Evolutionary conservation across 2,888 invertebrate genomes (phyloP), one percentile per base, ranked within the genome.

Genomic region (Tenodera sinensis): DNA sequence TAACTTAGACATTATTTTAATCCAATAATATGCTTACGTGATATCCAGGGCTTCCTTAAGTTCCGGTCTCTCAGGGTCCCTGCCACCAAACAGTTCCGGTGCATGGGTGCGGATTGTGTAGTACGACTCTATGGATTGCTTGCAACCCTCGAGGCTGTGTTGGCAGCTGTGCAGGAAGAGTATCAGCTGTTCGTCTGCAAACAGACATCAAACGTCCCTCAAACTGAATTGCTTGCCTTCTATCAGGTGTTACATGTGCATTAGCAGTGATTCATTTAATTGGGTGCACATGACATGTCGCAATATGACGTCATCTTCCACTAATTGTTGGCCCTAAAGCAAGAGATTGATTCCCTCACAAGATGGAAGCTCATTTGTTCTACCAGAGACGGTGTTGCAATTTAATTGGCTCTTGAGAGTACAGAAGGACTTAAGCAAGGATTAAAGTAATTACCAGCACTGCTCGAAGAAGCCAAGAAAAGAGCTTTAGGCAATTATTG

Each of bases 141-240:
- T 89, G 47, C 83, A 47, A 27, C 86, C 42, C 30, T 89, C 89
- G 83, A 89, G 83, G 34, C 86, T 89, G 71, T 89, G 54, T 25
- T 89, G 71, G 85, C 89, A 86, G 54, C 83, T 54, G 71, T 89
- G 47, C 15, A 89, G 89, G 87, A 89, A 89, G 30, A 87, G 87
- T 15, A 89, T 83, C 85, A 89, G 86, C 83, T 86, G 86, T 28
- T 89, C 89, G 12, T 89, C 89, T 89, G 89, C 83, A 54, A 87
- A 87, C 87, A 71, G 20, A 71, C 54, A 71, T 71, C 54, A 71
- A 71, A 71, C 54, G 54, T 71, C 20, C 20, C 54, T 71, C 20
- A 71, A 71, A 71, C 20, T 71, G 54, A 71, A 71, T 71, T 71
- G 54, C 54, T 25, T 71, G 54, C 20, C 54, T 71, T 71, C 54